These are phyloP conservation scores for Trachelus stipa DNA, from an alignment of 2,888 invertebrate genomes.

Conservation along the genomic window DNA sequence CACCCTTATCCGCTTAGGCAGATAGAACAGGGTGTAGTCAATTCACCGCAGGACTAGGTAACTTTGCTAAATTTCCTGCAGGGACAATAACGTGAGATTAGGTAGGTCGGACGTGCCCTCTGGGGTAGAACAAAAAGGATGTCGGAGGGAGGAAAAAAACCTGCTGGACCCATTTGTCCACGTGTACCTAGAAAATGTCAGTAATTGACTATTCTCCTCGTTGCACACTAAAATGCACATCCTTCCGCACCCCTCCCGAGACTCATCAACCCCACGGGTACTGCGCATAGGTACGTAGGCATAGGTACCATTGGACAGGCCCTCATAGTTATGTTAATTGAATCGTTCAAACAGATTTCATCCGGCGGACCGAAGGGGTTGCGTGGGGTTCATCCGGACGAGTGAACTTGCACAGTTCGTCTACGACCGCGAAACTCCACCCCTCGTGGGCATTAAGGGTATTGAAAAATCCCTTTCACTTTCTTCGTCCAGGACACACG, in stretches of 20 bases:
- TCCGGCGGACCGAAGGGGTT: slow-evolving; percentile 9
- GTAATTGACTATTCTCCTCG: slow-evolving; percentile 52
- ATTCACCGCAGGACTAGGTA: slow-evolving; percentile 32
- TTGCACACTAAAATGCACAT: slow-evolving; percentile 36
- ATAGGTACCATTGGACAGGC: not conserved
- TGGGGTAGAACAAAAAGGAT: not conserved
- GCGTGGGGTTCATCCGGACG: slow-evolving; percentile 6
- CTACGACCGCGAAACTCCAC: slow-evolving; percentile 7
- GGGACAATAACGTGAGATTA: not conserved
- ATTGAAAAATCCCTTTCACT: not conserved
- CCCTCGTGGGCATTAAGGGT: not conserved
- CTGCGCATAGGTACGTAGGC: not conserved
- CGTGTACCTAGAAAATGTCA: slow-evolving; percentile 18
- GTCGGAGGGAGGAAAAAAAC: not conserved
- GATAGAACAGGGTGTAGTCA: not conserved
- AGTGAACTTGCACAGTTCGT: not conserved
- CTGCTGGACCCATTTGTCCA: not conserved
- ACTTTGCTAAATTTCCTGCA: slow-evolving; percentile 48
- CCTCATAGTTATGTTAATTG: slow-evolving; percentile 36
- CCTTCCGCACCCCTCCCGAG: slow-evolving; percentile 12
- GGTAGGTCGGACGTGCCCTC: not conserved
- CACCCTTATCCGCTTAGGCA: too few relatives aligned
- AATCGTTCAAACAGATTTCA: slow-evolving; percentile 35
- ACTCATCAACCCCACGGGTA: not conserved
- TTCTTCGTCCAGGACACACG: not conserved